Conservation (phyloP, 2,888 invertebrate genomes). For the Drosophila putrida region DNA sequence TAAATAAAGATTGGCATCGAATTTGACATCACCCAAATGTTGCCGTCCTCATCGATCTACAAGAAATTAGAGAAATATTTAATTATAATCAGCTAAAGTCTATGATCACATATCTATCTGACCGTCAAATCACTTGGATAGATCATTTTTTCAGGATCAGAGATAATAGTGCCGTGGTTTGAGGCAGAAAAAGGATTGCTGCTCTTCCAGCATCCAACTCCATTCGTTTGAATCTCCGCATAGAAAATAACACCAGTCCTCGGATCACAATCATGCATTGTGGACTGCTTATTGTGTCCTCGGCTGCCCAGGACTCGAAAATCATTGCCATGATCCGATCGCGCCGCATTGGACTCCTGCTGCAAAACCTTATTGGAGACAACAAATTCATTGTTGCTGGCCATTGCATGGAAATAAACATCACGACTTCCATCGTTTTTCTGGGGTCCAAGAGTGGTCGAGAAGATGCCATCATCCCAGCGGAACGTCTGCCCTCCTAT, state of each 20-base stretch:
- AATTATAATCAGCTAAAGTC: background rate
- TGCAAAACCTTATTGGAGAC: conserved; percentile 89
- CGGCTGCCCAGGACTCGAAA: conserved; percentile 88
- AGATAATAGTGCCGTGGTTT: conserved; percentile 87
- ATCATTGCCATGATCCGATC: conserved; percentile 86
- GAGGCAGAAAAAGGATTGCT: conserved; percentile 84
- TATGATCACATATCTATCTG: background rate
- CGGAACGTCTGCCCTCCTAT: conserved; percentile 90
- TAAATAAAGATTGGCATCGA: conserved; percentile 89
- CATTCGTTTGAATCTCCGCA: conserved; percentile 90
- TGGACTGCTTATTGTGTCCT: conserved; percentile 89
- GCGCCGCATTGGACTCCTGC: conserved; percentile 86
- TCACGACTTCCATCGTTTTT: conserved; percentile 87
- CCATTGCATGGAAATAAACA: conserved; percentile 92
- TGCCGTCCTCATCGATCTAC: conserved; percentile 88
- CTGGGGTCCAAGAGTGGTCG: conserved; percentile 88
- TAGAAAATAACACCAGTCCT: conserved; percentile 89
- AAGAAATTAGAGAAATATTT: conserved; percentile 56
- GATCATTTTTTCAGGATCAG: conserved; percentile 88
- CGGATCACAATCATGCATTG: conserved; percentile 89
- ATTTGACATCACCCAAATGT: conserved; percentile 90
- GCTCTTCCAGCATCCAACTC: conserved; percentile 92
- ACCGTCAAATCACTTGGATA: conserved; percentile 90
- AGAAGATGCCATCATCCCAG: conserved; percentile 93
- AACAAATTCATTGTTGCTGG: conserved; percentile 89